phyloP scores from a whole-genome alignment of 2,797 vertebrate genomes.

The Hapalemur alaotrensis region DNA sequence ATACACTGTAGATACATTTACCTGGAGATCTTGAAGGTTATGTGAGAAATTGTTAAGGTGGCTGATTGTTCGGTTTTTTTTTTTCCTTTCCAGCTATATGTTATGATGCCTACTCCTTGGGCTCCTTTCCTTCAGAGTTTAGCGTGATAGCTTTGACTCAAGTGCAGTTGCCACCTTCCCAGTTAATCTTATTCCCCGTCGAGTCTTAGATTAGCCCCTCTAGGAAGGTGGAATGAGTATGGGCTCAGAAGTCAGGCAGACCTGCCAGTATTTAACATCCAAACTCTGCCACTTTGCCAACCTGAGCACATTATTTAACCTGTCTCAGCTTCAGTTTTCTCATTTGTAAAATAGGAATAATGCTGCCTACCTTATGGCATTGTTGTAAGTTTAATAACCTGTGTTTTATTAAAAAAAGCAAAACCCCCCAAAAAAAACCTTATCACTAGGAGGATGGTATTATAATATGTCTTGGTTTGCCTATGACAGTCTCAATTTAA shows the following conservation, averaged over 20 bases:
- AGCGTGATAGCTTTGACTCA: background rate
- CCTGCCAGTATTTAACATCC: background rate
- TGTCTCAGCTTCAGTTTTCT: background rate
- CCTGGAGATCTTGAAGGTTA: background rate
- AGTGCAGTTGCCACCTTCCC: background rate
- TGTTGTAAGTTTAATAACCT: background rate
- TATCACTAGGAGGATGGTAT: background rate
- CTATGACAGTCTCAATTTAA: background rate
- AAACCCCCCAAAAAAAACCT: background rate
- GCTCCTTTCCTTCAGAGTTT: background rate
- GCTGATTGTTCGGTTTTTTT: background rate
- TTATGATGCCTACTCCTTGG: background rate
- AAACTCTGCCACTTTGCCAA: background rate
- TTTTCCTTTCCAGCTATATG: background rate
- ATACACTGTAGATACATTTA: background rate
- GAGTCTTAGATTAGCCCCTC: background rate
- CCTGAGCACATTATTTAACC: background rate
- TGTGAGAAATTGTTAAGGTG: background rate
- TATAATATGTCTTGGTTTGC: background rate
- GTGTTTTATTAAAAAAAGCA: background rate
- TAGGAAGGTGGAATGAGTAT: background rate
- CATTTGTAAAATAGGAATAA: conserved; percentile 16
- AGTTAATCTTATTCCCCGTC: background rate
- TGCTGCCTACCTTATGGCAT: background rate
- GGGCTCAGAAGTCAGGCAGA: background rate